These are phyloP conservation scores for Phalacrocorax aristotelis DNA, from an alignment of 2,113 vertebrate species.

Conservation along the genomic window DNA sequence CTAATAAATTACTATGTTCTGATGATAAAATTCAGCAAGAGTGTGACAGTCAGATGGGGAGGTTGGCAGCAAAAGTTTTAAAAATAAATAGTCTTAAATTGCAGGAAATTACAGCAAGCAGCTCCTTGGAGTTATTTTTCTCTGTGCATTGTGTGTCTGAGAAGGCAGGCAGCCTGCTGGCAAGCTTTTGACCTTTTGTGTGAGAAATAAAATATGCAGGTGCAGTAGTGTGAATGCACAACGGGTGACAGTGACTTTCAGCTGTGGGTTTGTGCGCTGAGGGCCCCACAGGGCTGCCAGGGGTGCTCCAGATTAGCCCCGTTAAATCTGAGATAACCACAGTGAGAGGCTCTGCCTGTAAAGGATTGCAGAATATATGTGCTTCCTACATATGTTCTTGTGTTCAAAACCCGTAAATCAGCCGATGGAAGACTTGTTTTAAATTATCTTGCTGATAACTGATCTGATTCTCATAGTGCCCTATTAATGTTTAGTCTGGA, in stretches of 20 bases:
- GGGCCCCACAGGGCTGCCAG: background rate
- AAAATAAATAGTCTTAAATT: constrained; percentile 68
- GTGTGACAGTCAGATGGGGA: constrained; percentile 44
- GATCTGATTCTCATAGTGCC: background rate
- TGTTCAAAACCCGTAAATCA: background rate
- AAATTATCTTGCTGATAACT: background rate
- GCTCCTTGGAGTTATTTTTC: constrained; percentile 28
- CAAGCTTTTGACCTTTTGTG: constrained; percentile 44
- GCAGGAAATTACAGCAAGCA: constrained; percentile 52
- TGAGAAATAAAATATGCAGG: constrained; percentile 17
- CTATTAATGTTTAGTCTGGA: background rate
- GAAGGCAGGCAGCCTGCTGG: constrained; percentile 44
- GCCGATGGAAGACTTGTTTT: background rate
- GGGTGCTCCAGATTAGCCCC: background rate
- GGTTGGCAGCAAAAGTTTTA: constrained; percentile 56
- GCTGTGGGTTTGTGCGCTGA: background rate
- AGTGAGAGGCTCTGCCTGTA: background rate
- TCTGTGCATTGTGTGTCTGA: background rate
- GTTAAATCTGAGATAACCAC: background rate
- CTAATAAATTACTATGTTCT: constrained; percentile 66
- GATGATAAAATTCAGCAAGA: constrained; percentile 43
- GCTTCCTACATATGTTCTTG: background rate
- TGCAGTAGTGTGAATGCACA: background rate
- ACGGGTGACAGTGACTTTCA: background rate
- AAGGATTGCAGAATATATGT: background rate